A percentile compares a stretch with the other conserved stretches of the same genome.
These are phyloP conservation scores for Trisateles emortualis DNA, from an alignment of 2,888 invertebrate species.

Conservation along the genomic window DNA sequence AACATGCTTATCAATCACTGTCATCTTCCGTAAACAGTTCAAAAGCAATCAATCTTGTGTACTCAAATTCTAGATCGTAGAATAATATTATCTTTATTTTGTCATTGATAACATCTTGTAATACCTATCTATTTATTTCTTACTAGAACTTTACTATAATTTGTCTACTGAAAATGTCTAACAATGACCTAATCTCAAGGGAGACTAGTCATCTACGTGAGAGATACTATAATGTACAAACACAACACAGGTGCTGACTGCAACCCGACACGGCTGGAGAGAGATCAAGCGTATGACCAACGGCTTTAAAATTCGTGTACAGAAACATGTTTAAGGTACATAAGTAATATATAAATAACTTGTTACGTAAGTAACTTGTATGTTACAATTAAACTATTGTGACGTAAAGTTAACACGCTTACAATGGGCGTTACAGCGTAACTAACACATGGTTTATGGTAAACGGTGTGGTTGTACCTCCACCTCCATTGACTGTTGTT, in stretches of 20 bases:
- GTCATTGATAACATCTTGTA: not conserved
- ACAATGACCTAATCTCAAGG: too few species aligned
- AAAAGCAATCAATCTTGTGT: constrained; percentile 5
- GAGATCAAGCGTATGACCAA: too few species aligned
- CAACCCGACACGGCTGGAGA: too few species aligned
- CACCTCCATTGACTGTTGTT: not conserved
- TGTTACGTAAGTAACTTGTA: constrained; percentile 24
- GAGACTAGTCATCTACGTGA: too few species aligned
- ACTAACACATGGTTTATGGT: constrained; percentile 21
- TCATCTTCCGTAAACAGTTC: not conserved
- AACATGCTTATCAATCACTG: not conserved
- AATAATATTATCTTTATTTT: not conserved
- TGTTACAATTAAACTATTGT: constrained; percentile 37
- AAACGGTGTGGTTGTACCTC: too few species aligned
- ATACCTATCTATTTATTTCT: not conserved
- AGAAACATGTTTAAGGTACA: not conserved
- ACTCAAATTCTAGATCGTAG: not conserved
- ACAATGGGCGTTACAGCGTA: constrained; percentile 17
- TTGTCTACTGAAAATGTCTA: not conserved
- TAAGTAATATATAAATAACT: constrained; percentile 2
- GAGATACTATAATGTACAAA: too few species aligned
- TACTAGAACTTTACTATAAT: not conserved
- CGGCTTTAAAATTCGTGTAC: too few species aligned
- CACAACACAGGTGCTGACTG: too few species aligned
- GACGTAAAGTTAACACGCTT: constrained; percentile 28